Conservation (phyloP, 1,140 invertebrate genomes). For the Trypoxylus dichotomus region DNA sequence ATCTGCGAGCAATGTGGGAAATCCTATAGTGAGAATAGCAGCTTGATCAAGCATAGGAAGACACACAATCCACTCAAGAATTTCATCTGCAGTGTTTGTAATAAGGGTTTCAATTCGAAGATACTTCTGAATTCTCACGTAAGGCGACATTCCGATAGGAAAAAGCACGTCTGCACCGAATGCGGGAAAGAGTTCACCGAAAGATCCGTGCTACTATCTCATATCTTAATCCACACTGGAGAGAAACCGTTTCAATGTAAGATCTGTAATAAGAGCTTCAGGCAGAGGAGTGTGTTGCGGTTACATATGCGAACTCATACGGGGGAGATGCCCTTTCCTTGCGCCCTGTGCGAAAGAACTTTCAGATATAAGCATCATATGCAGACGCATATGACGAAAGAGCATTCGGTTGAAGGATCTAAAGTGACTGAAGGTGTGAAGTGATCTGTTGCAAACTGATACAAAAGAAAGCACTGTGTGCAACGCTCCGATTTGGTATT, state of each 20-base stretch:
- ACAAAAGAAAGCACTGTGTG: too few relatives aligned
- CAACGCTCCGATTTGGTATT: too few relatives aligned
- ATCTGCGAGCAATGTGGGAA: background rate
- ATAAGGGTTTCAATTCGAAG: background rate
- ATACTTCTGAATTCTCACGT: background rate
- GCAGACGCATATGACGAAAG: background rate
- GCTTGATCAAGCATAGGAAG: background rate
- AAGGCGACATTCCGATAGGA: background rate
- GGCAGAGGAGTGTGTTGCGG: background rate
- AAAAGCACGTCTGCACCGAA: conserved; percentile 89
- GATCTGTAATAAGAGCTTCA: background rate
- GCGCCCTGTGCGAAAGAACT: background rate
- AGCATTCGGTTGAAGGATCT: background rate
- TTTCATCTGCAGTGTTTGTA: background rate
- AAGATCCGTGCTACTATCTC: conserved; percentile 93
- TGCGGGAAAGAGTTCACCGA: conserved; percentile 99
- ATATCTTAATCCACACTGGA: conserved; percentile 92
- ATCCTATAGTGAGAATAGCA: background rate
- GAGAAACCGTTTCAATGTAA: conserved; percentile 97
- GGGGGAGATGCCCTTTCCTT: background rate
- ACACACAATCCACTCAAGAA: background rate
- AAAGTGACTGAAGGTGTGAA: too few relatives aligned
- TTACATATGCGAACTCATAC: background rate
- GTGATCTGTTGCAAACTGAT: too few relatives aligned
- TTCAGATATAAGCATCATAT: background rate